A percentile compares a stretch with the other conserved stretches of the same genome.
phyloP scores from a whole-genome alignment of 1,140 invertebrate genomes.

The Formica selysi region DNA sequence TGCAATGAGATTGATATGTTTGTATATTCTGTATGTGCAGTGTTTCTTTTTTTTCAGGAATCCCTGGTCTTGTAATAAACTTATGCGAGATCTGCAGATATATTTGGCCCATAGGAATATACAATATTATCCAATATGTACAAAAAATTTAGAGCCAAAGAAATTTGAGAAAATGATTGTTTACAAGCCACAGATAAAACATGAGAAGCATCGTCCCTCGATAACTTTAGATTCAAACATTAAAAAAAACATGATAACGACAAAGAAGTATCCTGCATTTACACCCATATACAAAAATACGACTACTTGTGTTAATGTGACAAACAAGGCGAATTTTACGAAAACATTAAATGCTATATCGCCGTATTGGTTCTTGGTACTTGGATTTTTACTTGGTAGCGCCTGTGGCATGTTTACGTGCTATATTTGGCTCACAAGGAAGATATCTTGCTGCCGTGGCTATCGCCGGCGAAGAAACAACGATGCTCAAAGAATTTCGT shows the following conservation, averaged over 20 bases:
- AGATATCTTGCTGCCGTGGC: conserved; percentile 62
- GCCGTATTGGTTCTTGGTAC: conserved; percentile 77
- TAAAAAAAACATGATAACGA: conserved; percentile 22
- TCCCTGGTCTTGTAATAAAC: conserved; percentile 78
- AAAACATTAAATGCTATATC: conserved; percentile 57
- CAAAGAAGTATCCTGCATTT: not conserved
- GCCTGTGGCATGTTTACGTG: conserved; percentile 75
- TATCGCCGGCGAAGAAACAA: conserved; percentile 45
- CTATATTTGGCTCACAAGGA: conserved; percentile 78
- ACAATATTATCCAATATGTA: conserved; percentile 70
- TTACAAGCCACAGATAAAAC: conserved; percentile 28
- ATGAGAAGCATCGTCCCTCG: conserved; percentile 43
- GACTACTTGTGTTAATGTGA: not conserved
- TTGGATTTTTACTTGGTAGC: conserved; percentile 79
- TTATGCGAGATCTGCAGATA: conserved; percentile 68
- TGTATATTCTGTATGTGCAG: not conserved
- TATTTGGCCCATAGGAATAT: conserved; percentile 67
- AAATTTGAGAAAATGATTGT: conserved; percentile 79
- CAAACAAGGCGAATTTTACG: not conserved
- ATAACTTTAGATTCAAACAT: not conserved
- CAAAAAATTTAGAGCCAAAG: conserved; percentile 39
- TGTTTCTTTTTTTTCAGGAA: conserved; percentile 74
- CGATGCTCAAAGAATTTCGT: conserved; percentile 74
- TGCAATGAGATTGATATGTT: not conserved
- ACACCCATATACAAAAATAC: not conserved